Conservation (phyloP, 1,140 invertebrate species). For the Drosophila burlai region DNA sequence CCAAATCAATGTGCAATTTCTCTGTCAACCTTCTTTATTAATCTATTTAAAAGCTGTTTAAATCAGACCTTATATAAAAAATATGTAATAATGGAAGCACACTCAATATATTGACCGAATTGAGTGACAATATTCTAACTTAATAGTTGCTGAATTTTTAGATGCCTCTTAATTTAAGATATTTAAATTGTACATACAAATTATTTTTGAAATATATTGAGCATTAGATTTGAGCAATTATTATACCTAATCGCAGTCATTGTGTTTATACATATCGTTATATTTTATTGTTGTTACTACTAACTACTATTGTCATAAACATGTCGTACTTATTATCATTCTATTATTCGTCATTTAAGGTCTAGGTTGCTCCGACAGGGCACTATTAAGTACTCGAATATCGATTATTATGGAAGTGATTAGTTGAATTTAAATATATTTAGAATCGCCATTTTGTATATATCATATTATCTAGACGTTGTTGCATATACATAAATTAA, state of each 20-base stretch:
- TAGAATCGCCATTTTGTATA: neutral
- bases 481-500: neutral
- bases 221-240: neutral
- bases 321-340: neutral
- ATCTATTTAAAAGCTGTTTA: neutral
- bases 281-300: neutral
- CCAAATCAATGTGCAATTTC: constrained; percentile 11
- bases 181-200: neutral
- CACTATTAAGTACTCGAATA: neutral
- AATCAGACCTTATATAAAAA: too few relatives aligned
- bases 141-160: neutral
- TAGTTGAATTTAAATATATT: neutral
- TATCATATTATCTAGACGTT: neutral
- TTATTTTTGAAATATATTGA: neutral
- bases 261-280: neutral
- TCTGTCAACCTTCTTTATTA: neutral
- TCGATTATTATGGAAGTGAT: neutral
- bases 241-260: neutral
- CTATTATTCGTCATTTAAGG: neutral
- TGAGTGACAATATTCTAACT: neutral
- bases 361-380: neutral
- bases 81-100: neutral
- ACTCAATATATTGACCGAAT: constrained; percentile 13
- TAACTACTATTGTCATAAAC: constrained; percentile 18
- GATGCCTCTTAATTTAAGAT: neutral